Evolutionary conservation across 2,888 invertebrate species (phyloP).

Genomic region (Nemoura dubitans): DNA sequence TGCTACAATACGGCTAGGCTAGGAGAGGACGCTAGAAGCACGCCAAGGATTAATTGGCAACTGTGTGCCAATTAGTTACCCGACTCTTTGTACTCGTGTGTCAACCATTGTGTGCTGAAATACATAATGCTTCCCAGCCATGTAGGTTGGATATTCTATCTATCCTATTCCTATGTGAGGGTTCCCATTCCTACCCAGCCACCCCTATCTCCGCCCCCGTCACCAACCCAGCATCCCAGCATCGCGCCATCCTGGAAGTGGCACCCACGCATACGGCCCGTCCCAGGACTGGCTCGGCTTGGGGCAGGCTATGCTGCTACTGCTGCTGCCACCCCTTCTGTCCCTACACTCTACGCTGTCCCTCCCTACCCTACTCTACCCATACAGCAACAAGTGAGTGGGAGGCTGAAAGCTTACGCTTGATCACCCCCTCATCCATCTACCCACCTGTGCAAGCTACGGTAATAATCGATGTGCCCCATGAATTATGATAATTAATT

Average conservation of each 20-base stretch:
- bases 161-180: neutral
- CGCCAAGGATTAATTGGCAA: neutral
- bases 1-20: too few relatives aligned
- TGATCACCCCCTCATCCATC: constrained; percentile 15
- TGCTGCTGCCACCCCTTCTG: neutral
- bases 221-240: neutral
- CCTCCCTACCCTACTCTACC: neutral
- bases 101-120: neutral
- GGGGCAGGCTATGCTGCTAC: neutral
- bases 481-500: constrained; percentile 12
- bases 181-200: neutral
- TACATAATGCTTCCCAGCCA: neutral
- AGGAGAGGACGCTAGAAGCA: neutral
- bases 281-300: neutral
- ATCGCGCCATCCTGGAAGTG: neutral
- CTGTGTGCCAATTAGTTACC: neutral
- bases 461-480: constrained; percentile 1
- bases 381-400: constrained; percentile 31
- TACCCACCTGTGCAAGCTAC: constrained; percentile 25
- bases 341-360: constrained; percentile 10
- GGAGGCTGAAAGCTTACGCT: constrained; percentile 28
- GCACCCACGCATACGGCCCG: too few relatives aligned
- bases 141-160: constrained; percentile 7
- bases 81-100: neutral
- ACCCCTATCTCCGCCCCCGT: neutral